Percentiles rank a stretch among this genome's conserved stretches.
phyloP scores from a whole-genome alignment of 92 coral and sea anemone species.

The Isaurus tuberculatus region DNA sequence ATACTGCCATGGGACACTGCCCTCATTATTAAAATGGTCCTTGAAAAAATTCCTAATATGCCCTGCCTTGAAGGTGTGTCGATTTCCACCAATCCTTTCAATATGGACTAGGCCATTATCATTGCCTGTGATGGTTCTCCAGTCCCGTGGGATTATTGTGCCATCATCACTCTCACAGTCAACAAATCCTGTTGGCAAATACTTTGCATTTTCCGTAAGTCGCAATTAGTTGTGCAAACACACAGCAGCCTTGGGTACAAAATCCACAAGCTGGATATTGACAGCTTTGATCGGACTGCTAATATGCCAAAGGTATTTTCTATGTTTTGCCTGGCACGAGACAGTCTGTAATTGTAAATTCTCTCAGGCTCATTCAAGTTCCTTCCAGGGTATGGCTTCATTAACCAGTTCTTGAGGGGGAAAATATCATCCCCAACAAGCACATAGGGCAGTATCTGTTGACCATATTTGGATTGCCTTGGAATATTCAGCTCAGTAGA shows the following conservation, averaged over 20 bases:
- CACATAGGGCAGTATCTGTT: slow-evolving; percentile 28
- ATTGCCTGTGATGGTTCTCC: slow-evolving; percentile 53
- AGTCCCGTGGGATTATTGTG: slow-evolving; percentile 55
- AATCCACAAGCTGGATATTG: slow-evolving; percentile 41
- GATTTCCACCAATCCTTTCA: slow-evolving; percentile 39
- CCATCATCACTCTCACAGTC: slow-evolving; percentile 53
- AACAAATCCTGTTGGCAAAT: slow-evolving; percentile 53
- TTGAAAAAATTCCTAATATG: slow-evolving; percentile 33
- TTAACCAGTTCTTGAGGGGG: slow-evolving; percentile 58
- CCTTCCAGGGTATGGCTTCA: slow-evolving; percentile 64
- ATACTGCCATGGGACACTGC: slow-evolving; percentile 52
- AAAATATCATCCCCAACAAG: slow-evolving; percentile 43
- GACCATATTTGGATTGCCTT: slow-evolving; percentile 14
- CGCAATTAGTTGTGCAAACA: slow-evolving; percentile 59
- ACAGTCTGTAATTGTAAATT: slow-evolving; percentile 56
- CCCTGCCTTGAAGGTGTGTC: slow-evolving; percentile 44
- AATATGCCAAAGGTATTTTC: slow-evolving; percentile 65
- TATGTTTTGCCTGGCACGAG: slow-evolving; percentile 48
- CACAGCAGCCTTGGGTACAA: slow-evolving; percentile 39
- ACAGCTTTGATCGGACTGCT: slow-evolving; percentile 50
- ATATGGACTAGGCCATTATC: slow-evolving; percentile 24
- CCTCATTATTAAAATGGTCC: slow-evolving; percentile 47
- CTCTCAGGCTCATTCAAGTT: slow-evolving; percentile 32
- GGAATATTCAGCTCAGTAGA: slow-evolving; percentile 31
- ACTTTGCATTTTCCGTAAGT: slow-evolving; percentile 53